Evolutionary conservation across 2,113 vertebrate genomes (phyloP).

Genomic region (Noctilio leporinus): DNA sequence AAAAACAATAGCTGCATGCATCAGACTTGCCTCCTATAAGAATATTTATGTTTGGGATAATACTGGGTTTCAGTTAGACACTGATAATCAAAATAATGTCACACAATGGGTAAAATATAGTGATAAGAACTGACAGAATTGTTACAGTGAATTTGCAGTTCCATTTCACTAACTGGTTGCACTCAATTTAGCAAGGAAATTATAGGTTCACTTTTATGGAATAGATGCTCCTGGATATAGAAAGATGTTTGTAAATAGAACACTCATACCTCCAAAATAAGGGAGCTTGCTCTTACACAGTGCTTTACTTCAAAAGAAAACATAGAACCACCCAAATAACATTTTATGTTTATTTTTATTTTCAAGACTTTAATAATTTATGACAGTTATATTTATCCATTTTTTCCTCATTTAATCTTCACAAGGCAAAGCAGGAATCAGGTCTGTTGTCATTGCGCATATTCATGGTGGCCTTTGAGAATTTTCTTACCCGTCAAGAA

Average conservation of each 20-base stretch:
- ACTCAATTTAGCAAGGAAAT: constrained; percentile 38
- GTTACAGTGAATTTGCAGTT: neutral
- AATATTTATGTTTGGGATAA: neutral
- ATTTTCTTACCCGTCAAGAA: neutral
- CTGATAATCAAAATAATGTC: neutral
- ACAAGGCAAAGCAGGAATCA: neutral
- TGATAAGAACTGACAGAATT: neutral
- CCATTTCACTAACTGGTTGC: neutral
- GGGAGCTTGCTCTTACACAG: neutral
- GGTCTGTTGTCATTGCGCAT: neutral
- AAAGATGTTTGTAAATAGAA: neutral
- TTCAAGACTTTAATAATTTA: neutral
- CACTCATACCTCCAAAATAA: neutral
- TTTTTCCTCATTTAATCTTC: neutral
- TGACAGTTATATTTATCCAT: neutral
- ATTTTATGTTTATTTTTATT: neutral
- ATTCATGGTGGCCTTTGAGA: neutral
- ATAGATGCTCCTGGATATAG: neutral
- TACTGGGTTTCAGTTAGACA: neutral
- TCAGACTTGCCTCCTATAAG: neutral
- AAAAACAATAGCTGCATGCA: neutral
- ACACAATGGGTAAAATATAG: neutral
- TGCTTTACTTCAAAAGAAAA: neutral
- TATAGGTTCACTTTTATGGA: neutral
- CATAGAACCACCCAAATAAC: neutral